phyloP scores from a whole-genome alignment of 2,888 invertebrate species.

The Drosophila limbata region DNA sequence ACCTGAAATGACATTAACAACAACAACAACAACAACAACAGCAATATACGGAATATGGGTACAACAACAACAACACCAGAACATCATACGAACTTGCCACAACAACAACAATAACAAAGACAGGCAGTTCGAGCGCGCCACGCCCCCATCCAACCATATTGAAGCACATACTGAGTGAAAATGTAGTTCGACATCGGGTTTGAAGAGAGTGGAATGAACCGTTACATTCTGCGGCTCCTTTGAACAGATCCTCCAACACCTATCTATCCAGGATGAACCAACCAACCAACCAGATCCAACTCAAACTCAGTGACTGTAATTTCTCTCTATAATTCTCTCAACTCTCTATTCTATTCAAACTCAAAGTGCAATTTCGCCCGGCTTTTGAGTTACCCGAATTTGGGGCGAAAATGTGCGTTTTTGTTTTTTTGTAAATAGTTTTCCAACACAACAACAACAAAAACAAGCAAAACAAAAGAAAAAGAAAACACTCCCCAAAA shows the following conservation, averaged over 20 bases:
- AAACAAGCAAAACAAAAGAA: slow-evolving; percentile 38
- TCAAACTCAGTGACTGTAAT: slow-evolving; percentile 67
- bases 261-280: slow-evolving; percentile 13
- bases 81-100: slow-evolving; percentile 13
- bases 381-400: slow-evolving; percentile 40
- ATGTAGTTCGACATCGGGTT: slow-evolving; percentile 57
- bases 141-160: slow-evolving; percentile 27
- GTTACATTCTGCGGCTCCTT: slow-evolving; percentile 19
- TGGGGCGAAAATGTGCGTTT: slow-evolving; percentile 51
- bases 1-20: slow-evolving; percentile 38
- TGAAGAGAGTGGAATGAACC: slow-evolving; percentile 46
- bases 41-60: slow-evolving; percentile 47
- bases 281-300: slow-evolving; percentile 1
- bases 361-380: slow-evolving; percentile 48
- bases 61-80: slow-evolving; percentile 19
- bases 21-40: slow-evolving; percentile 50
- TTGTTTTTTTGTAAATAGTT: slow-evolving; percentile 80
- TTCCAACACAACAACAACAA: slow-evolving; percentile 58
- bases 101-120: neutral
- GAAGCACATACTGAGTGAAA: slow-evolving; percentile 45
- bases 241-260: slow-evolving; percentile 22
- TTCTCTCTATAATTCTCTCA: slow-evolving; percentile 38
- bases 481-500: slow-evolving; percentile 31
- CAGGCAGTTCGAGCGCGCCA: slow-evolving; percentile 48
- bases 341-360: slow-evolving; percentile 43